Evolutionary conservation across 2,113 vertebrate species (phyloP).

Genomic region (Etheostoma cragini): DNA sequence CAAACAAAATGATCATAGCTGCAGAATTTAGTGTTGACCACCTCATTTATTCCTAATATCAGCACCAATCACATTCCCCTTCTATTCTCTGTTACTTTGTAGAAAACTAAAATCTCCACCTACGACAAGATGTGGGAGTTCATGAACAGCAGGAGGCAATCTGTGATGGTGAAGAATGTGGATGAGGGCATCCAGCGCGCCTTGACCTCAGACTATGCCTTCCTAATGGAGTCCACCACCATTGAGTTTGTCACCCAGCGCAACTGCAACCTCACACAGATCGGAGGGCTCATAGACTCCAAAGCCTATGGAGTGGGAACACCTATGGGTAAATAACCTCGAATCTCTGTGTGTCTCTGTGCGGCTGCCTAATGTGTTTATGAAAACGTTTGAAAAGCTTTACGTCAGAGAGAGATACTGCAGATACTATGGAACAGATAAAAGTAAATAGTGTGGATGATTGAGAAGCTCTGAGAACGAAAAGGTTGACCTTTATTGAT

Average conservation of each 20-base stretch:
- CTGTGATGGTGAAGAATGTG: conserved; percentile 95
- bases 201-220: conserved; percentile 96
- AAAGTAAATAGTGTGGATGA: conserved; percentile 38
- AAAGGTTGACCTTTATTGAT: conserved; percentile 69
- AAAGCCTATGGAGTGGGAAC: conserved; percentile 98
- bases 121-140: conserved; percentile 99
- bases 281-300: conserved; percentile 97
- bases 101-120: conserved; percentile 99
- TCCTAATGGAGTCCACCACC: conserved; percentile 98
- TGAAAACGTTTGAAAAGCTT: background rate
- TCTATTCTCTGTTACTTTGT: conserved; percentile 31
- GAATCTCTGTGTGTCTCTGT: background rate
- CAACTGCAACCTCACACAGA: conserved; percentile 98
- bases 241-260: conserved; percentile 98
- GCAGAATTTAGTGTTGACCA: background rate
- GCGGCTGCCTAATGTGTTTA: conserved; percentile 4
- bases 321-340: conserved; percentile 91
- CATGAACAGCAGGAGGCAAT: conserved; percentile 97
- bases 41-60: background rate
- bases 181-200: conserved; percentile 97
- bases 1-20: background rate
- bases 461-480: conserved; percentile 45
- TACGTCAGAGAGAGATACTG: conserved; percentile 11
- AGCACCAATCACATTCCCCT: background rate
- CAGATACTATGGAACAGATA: conserved; percentile 33